Evolutionary conservation across 2,797 vertebrate genomes (phyloP), one percentile per base, ranked within the genome.

Genomic region (Serranus cabrilla): DNA sequence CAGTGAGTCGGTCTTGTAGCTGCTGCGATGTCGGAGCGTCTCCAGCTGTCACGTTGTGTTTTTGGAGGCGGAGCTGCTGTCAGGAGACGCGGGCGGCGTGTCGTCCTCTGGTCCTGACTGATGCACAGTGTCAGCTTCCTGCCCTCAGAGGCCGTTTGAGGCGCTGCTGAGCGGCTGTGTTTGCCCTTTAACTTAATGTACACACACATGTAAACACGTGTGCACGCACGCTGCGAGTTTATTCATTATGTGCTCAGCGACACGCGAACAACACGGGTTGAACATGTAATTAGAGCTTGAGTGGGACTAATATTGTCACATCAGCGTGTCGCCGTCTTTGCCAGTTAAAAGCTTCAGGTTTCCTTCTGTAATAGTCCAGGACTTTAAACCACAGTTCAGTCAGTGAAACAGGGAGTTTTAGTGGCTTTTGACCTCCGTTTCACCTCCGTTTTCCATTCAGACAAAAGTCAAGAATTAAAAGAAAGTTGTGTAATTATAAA

Each of bases 181-280:
- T 86, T 91, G 87, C 72, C 83, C 87, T 91, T 83, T 90, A 64
- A 86, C 73, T 18, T 43, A 67, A 74, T 23, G 16, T 34, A 65
- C 43, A 42, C 12, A 51, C 31, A 50, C 11, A 58, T 49, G 37
- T 23, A 56, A 72, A 59, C 82, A 79, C 34, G 8, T 62, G 65
- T 13, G 16, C 17, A 18, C 55, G 58, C 60, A 67, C 37, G 31
- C 39, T 21, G 14, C 2, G 11, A 66, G 40, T 78, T 60, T 71
- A 11, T 42, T 42, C 21, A 2, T 71, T 52, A 68, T 65, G 39
- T 55, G 64, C 25, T 80, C 60, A 23, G 66, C 2, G 27, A 80
- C 68, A 69, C 31, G 1, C 61, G 27, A 46, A 23, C 18, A 79
- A 82, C 78, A 64, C 7, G 42, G 23, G 64, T 21, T 56, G 37